Percentiles rank a stretch among this genome's conserved stretches.
These are phyloP conservation scores for Argyrosomus regius DNA, from an alignment of 2,797 vertebrate genomes.

Conservation along the genomic window DNA sequence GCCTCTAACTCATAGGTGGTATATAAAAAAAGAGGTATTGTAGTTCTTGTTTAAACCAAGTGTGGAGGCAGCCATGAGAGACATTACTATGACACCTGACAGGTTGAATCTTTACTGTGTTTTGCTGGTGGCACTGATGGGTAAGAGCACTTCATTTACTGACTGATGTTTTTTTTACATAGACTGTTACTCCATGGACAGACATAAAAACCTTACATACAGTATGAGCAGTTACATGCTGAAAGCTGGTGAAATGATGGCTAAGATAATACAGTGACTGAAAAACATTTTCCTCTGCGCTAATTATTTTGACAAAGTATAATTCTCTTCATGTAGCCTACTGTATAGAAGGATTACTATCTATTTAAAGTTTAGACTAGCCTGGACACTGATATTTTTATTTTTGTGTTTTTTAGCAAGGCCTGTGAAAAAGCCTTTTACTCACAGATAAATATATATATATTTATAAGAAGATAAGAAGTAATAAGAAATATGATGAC, in stretches of 20 bases:
- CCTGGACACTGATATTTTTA: background rate
- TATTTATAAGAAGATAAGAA: background rate
- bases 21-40: background rate
- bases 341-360: background rate
- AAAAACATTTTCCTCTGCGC: background rate
- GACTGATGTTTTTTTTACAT: background rate
- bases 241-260: background rate
- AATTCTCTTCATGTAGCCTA: too few relatives aligned
- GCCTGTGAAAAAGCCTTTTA: background rate
- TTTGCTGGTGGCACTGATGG: slow-evolving; percentile 38
- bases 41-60: background rate
- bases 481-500: background rate
- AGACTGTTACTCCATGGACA: background rate
- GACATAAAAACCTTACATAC: background rate
- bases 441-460: background rate
- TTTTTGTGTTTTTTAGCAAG: background rate
- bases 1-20: background rate
- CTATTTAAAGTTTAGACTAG: background rate
- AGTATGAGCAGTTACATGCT: background rate
- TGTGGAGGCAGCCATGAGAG: background rate
- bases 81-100: background rate
- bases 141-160: slow-evolving; percentile 21
- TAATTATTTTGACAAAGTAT: background rate
- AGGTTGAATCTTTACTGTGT: slow-evolving; percentile 17
- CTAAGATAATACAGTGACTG: too few relatives aligned